Evolutionary conservation across 2,888 invertebrate genomes (phyloP), one percentile per base, ranked within the genome.

Genomic region (Orchestes rusci): DNA sequence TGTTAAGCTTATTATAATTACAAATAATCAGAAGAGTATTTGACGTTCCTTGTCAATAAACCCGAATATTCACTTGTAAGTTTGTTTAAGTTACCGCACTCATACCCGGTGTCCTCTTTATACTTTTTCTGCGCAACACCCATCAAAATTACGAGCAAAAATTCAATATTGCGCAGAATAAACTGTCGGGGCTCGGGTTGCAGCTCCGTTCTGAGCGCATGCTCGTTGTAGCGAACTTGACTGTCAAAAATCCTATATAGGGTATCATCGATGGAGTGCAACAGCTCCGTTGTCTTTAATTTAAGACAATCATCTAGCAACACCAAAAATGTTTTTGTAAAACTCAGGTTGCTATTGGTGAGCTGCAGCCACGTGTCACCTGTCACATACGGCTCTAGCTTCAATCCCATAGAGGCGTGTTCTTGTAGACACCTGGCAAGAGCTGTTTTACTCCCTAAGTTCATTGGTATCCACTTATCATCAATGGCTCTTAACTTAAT

Each of bases 381-480:
- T 7, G 70, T 80, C 39, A 82, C 72, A 63, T 75, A 83, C 58
- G 73, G 72, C 55, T 79, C 77, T 59, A 86, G 71, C 52, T 75
- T 73, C 57, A 87, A 71, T 52, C 84, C 85, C 62, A 82, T 71
- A 52, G 75, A 77, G 52, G 74, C 72, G 76, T 84, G 78, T 64
- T 86, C 85, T 48, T 74, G 73, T 52, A 84, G 66, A 62, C 81
- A 83, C 63, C 82, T 50, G 16, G 74, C 73, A 16, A 85, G 72
- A 42, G 77, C 80, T 15, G 75, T 74, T 67, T 82, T 82, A 4
- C 82, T 83, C 56, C 83, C 79, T 63, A 89, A 77, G 67, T 90
- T 87, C 39, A 79, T 77, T 1, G 89, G 88, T 23, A 82, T 79
- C 90, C 93, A 93, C 53, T 79, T 80, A 60, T 94, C 93, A 65